These are phyloP conservation scores for Pluvianellus socialis DNA, from an alignment of 2,113 vertebrate genomes.

Conservation along the genomic window DNA sequence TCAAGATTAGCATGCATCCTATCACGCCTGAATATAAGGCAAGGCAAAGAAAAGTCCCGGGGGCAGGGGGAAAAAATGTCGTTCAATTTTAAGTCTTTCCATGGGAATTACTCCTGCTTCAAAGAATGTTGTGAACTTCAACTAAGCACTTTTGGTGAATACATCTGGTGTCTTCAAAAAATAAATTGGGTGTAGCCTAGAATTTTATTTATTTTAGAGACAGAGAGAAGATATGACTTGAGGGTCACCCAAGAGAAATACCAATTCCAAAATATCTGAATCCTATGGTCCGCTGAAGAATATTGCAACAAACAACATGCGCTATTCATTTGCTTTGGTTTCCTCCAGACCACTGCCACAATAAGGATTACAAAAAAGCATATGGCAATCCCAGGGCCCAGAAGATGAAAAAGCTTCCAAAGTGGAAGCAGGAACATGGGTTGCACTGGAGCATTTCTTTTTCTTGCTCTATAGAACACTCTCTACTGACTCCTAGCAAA, in stretches of 20 bases:
- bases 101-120: not conserved
- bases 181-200: not conserved
- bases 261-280: not conserved
- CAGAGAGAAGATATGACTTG: not conserved
- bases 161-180: not conserved
- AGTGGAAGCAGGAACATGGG: not conserved
- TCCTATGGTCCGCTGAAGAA: not conserved
- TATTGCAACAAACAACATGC: not conserved
- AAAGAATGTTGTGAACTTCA: not conserved
- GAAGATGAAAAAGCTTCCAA: not conserved
- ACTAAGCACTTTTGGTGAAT: not conserved
- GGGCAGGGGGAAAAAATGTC: rapidly evolving
- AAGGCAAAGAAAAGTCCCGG: not conserved
- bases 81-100: not conserved
- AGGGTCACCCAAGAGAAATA: not conserved
- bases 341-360: not conserved
- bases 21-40: not conserved
- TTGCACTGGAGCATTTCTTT: not conserved
- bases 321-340: not conserved
- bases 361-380: not conserved
- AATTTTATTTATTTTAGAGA: not conserved
- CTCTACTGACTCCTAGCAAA: not conserved
- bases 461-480: not conserved
- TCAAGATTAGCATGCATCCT: not conserved
- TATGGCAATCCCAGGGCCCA: not conserved